Percentiles rank a stretch among this genome's conserved stretches.
phyloP scores from a whole-genome alignment of 2,888 invertebrate species.

The Meta bourneti region DNA sequence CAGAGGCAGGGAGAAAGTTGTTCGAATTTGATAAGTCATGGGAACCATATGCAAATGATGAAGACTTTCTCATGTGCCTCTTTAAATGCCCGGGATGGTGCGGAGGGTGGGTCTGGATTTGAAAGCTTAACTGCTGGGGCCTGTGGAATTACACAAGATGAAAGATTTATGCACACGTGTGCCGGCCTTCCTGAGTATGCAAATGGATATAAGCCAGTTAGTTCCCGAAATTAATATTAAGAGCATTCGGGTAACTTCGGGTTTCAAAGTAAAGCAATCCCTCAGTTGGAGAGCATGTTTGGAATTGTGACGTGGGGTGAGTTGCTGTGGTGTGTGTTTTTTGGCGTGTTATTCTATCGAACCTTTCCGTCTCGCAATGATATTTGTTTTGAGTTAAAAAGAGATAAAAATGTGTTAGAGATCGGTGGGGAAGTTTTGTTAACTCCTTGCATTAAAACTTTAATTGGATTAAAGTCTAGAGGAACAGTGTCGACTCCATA shows the following conservation, averaged over 20 bases:
- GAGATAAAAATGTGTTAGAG: too few relatives aligned
- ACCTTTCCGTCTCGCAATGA: background rate
- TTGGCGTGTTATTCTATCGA: background rate
- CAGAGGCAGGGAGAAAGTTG: constrained; percentile 67
- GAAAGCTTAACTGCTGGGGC: constrained; percentile 9
- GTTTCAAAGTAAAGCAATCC: too few relatives aligned
- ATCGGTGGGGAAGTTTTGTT: too few relatives aligned
- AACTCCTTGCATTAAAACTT: too few relatives aligned
- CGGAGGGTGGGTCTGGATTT: constrained; percentile 4
- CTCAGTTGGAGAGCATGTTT: background rate
- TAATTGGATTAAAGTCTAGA: too few relatives aligned
- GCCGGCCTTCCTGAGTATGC: background rate
- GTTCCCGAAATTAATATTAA: constrained; percentile 53
- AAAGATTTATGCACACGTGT: background rate
- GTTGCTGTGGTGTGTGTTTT: background rate
- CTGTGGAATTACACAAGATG: background rate
- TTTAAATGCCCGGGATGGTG: background rate
- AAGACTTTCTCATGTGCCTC: constrained; percentile 73
- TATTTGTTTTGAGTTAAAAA: too few relatives aligned
- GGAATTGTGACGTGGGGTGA: background rate
- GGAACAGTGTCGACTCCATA: too few relatives aligned
- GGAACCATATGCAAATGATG: constrained; percentile 75
- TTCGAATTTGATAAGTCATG: constrained; percentile 75
- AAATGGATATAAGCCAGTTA: constrained; percentile 34
- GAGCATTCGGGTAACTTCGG: background rate